A percentile compares a stretch with the other conserved stretches of the same genome.
phyloP scores from a whole-genome alignment of 23 tunicate genomes.

The Styela plicata region DNA sequence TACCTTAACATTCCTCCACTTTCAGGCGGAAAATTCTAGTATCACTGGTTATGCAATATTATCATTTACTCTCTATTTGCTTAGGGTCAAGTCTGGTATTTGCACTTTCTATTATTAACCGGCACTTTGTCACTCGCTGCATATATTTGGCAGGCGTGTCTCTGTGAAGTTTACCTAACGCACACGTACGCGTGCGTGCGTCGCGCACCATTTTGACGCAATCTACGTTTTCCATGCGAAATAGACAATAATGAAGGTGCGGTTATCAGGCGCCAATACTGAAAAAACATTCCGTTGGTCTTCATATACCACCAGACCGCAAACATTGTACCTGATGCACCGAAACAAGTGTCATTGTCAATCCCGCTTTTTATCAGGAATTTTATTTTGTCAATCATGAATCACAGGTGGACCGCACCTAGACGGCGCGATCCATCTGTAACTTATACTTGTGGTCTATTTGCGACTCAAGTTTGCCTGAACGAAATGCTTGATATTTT shows the following conservation, averaged over 20 bases:
- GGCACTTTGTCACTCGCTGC: not conserved
- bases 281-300: not conserved
- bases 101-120: not conserved
- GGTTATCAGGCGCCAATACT: not conserved
- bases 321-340: not conserved
- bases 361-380: too few relatives aligned
- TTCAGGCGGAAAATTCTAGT: too few relatives aligned
- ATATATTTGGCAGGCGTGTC: not conserved
- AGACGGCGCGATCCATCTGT: too few relatives aligned
- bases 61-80: not conserved
- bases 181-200: not conserved
- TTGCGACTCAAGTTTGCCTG: too few relatives aligned
- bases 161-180: not conserved
- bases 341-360: not conserved
- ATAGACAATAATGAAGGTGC: not conserved
- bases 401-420: too few relatives aligned
- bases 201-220: not conserved
- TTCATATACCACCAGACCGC: not conserved
- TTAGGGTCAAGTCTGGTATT: not conserved
- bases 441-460: too few relatives aligned
- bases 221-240: not conserved
- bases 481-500: too few relatives aligned
- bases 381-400: too few relatives aligned
- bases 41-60: not conserved
- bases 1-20: too few relatives aligned